Percentiles rank a stretch among this genome's conserved stretches.
These are phyloP conservation scores for Acrocephalus arundinaceus DNA, from an alignment of 2,113 vertebrate genomes.

Conservation along the genomic window DNA sequence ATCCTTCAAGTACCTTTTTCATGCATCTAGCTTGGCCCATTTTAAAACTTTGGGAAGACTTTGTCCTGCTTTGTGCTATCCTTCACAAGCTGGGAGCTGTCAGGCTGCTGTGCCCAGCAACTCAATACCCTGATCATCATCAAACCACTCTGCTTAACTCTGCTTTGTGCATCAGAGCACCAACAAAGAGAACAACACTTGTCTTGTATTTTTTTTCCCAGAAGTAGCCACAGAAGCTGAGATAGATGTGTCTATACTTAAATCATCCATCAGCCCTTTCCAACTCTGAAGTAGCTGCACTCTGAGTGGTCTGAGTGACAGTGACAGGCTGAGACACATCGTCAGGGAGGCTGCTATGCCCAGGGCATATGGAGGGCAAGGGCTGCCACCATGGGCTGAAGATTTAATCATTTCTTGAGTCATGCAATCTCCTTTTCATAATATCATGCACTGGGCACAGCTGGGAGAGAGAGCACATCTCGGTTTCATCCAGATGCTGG, in stretches of 20 bases:
- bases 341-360: neutral
- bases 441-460: neutral
- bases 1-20: neutral
- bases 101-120: neutral
- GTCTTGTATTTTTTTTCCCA: neutral
- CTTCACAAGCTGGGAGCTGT: neutral
- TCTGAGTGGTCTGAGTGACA: neutral
- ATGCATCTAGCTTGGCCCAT: neutral
- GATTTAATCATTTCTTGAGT: neutral
- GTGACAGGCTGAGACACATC: neutral
- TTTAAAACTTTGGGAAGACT: neutral
- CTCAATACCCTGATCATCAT: neutral
- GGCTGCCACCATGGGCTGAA: neutral
- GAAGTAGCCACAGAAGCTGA: neutral
- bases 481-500: neutral
- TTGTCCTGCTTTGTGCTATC: neutral
- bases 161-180: neutral
- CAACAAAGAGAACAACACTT: neutral
- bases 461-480: neutral
- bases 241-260: accelerated
- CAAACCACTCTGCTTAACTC: neutral
- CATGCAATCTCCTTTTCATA: neutral
- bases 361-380: accelerated
- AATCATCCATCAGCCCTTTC: neutral
- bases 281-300: neutral